phyloP scores from a whole-genome alignment of 2,888 invertebrate genomes.

The Ichneumoninae sp. region DNA sequence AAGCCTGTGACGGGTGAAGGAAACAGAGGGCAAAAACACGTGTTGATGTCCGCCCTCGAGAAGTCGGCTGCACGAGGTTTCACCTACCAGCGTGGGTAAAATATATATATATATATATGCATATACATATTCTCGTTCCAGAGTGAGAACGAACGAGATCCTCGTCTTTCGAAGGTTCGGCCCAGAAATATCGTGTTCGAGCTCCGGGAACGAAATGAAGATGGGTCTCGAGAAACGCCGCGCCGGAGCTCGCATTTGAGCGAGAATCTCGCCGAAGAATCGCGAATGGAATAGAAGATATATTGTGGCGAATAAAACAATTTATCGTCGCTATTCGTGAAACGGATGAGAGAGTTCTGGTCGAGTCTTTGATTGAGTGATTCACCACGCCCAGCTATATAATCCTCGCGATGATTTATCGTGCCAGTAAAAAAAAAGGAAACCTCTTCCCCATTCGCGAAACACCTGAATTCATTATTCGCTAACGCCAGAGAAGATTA shows the following conservation, averaged over 20 bases:
- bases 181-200: background rate
- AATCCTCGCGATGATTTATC: constrained; percentile 31
- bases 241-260: background rate
- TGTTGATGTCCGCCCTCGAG: constrained; percentile 41
- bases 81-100: background rate
- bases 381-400: constrained; percentile 6
- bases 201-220: background rate
- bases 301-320: constrained; percentile 5
- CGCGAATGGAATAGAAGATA: constrained; percentile 7
- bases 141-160: background rate
- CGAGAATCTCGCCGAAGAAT: constrained; percentile 8
- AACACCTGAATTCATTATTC: constrained; percentile 44
- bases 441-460: background rate
- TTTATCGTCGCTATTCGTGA: constrained; percentile 17
- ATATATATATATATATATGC: background rate
- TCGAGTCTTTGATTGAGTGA: constrained; percentile 32
- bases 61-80: constrained; percentile 4
- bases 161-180: background rate
- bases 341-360: background rate
- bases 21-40: constrained; percentile 48
- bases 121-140: background rate
- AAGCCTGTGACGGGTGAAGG: constrained; percentile 1
- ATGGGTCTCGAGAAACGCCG: background rate
- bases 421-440: background rate
- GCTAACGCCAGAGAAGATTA: constrained; percentile 15